Base-by-base conservation (phyloP, 92 coral and sea anemone species). In the Galaxea fascicularis region DNA sequence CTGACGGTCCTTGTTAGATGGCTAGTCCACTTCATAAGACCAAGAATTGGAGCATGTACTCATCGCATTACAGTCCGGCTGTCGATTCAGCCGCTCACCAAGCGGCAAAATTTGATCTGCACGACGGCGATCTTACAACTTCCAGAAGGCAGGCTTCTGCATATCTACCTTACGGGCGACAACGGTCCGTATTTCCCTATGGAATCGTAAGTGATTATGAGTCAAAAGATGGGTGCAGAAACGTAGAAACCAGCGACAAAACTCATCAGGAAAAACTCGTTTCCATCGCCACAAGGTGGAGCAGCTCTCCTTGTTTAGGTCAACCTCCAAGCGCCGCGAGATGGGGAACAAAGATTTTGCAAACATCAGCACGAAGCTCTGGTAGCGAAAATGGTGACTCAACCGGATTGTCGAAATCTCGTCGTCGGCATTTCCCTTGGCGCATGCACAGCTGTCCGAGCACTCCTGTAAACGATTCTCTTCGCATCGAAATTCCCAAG, bases 121-220 rank as follows among this genome's bases (percentile, higher is more conserved):
- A 35, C 41, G 41, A n/a, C 21, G 76, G 57, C 16, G 78, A 69
- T 0, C 54, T 51, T 41, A 15, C 53, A 15, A 10, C 78, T 7
- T 39, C 53, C 18, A 30, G 24, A 20, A 53, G 44, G 26, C 66
- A 58, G n/a, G 39, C n/a, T 53, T 44, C 57, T 35, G 78, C 24
- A n/a, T 10, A 3, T 54, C 13, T 58, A n/a, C 22, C 78, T 0
- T 70, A 71, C 59, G 70, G 78, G 14, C 86, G 86, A 26, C 69
- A 71, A 45, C 56, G 86, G 18, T 53, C 77, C 13, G 68, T 70
- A 7, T 82, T 82, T 46, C 86, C 86, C 16, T 26, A 29, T 46
- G 86, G 86, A 8, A 82, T 82, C 25, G 86, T 82, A 4, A 82
- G 86, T 17, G 86, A 71, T 8, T 41, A 10, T 14, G 78, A 71